Conservation (phyloP, 2,888 invertebrate species). For the Lochmaea crataegi region DNA sequence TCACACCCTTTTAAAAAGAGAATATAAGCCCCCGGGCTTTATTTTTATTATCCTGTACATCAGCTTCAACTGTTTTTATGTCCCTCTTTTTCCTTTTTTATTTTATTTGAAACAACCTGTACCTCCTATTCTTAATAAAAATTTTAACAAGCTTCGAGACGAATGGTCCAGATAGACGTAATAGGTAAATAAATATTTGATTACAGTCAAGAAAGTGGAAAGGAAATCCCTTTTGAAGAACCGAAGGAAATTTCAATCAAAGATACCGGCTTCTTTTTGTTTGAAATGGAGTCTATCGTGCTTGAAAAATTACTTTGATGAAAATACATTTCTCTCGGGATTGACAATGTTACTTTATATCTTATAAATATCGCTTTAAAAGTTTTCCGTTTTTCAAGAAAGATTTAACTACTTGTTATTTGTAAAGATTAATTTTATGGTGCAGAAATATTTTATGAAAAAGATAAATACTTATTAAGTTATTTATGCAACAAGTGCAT, state of each 20-base stretch:
- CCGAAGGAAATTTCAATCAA: background rate
- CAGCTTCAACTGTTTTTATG: background rate
- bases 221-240: conserved; percentile 1
- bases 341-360: background rate
- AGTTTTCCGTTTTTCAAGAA: background rate
- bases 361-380: background rate
- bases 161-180: background rate
- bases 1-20: no score
- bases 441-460: background rate
- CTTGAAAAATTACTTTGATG: conserved; percentile 7
- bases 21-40: no score
- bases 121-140: background rate
- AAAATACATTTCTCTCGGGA: conserved; percentile 2
- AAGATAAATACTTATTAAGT: no score
- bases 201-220: background rate
- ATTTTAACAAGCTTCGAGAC: background rate
- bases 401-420: background rate
- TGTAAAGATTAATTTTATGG: background rate
- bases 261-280: conserved; percentile 1
- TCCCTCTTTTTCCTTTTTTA: background rate
- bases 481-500: no score
- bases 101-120: background rate
- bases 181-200: conserved; percentile 7
- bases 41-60: no score
- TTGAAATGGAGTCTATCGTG: conserved; percentile 2